Percentiles rank a stretch among this genome's conserved stretches.
Evolutionary conservation across 92 coral and sea anemone species (phyloP).

Genomic region (Parazoanthus darwini): DNA sequence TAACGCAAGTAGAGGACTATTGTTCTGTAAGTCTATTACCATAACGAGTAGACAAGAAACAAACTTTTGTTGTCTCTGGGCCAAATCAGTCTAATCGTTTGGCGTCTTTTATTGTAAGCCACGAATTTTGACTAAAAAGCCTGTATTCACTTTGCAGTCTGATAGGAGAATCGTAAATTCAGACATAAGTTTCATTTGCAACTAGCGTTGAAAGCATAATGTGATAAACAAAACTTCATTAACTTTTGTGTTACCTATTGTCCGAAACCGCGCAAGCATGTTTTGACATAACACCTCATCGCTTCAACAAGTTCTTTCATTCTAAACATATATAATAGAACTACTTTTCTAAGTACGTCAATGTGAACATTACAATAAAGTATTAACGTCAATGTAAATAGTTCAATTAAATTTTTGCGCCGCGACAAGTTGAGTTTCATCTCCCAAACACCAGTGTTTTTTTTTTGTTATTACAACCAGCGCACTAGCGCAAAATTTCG

Average conservation of each 20-base stretch:
- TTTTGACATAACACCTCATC: neutral
- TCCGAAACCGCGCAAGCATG: neutral
- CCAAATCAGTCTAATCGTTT: no score
- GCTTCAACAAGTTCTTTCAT: neutral
- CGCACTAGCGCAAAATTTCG: neutral
- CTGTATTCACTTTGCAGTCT: neutral
- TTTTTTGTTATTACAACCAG: neutral
- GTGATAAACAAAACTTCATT: no score
- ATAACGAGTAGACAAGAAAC: neutral
- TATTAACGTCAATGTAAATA: neutral
- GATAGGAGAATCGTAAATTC: no score
- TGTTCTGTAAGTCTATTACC: slow-evolving; percentile 3
- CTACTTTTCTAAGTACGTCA: neutral
- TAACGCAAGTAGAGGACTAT: neutral
- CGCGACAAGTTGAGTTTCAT: no score
- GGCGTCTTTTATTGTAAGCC: neutral
- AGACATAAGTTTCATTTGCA: no score
- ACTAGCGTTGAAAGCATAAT: neutral
- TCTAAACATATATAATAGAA: neutral
- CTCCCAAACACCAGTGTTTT: no score
- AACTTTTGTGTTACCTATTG: no score
- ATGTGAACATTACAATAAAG: neutral
- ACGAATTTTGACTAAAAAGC: no score
- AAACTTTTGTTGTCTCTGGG: neutral
- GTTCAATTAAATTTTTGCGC: no score